Evolutionary conservation across 1,140 invertebrate species (phyloP), one percentile per base, ranked within the genome.

Genomic region (Cyclargus thomasi): DNA sequence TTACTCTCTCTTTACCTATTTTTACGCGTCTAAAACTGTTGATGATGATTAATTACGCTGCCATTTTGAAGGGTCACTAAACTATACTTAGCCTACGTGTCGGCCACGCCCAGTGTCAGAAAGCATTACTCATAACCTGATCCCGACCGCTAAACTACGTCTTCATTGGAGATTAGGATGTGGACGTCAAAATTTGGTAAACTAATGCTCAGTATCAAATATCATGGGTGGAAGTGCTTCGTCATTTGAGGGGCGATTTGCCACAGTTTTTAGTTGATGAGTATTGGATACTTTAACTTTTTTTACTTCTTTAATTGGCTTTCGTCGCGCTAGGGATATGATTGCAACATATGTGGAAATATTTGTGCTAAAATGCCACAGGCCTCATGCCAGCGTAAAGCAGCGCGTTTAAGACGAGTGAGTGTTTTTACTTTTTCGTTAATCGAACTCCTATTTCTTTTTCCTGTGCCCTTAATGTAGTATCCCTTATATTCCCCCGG

Each of bases 41-140:
- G 36, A 39, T 39, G 36, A 39, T 39, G 36, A 39, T 39, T 39
- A 39, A 39, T 39, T 39, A 39, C 36, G 8, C 8, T 8, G 66
- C 70, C 73, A 73, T 73, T 70, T 63, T 67, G 18, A 57, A 57
- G 55, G 55, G 18, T 57, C 55, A 20, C 20, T 57, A 57, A n/a
- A 16, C 53, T 17, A 53, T 53, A 53, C 8, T 57, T 20, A 57
- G 55, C 55, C 55, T 57, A 69, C 62, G 65, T 68, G 63, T 53
- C 67, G 64, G 53, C 39, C 57, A 67, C 78, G 78, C 81, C 82
- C 78, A 70, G 39, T 77, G 75, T 73, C 73, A 76, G 77, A 77
- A 73, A 74, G 67, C 72, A 75, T 81, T 78, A 62, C 55, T 70
- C 76, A 71, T 68, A 72, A 72, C 68, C 70, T 69, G 76, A 74